Base-by-base conservation (phyloP, 2,113 vertebrate species). In the Leucopsar rothschildi region DNA sequence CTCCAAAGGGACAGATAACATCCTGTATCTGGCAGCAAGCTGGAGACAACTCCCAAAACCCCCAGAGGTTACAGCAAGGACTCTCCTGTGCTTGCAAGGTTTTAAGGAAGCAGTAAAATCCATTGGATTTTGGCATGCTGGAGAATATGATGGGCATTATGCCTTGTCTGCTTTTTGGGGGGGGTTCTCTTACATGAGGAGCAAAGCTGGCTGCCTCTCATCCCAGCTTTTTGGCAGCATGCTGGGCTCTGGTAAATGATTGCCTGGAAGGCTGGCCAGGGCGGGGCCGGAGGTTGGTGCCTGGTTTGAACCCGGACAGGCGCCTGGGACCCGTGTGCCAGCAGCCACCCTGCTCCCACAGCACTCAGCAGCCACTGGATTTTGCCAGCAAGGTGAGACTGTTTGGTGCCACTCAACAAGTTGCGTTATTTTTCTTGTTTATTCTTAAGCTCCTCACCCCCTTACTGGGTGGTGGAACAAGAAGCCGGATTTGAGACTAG, bases 181-280 rank as follows among this genome's bases (percentile, higher is more conserved):
- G 23, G 1, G 1, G 5, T 53, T n/a, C 33, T 66, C 19, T 60
- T 4, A 1, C 28, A 10, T 0, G 0, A 0, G 47, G 22, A 66
- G 61, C 29, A 40, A 28, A 75, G 28, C 45, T 12, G 39, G 27
- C 44, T 1, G 5, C 45, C 2, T 37, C 11, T 1, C 39, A 37
- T 90, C 40, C 40, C 68, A 44, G 63, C 21, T 11, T 35, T 45
- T 42, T 53, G 45, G 80, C 27, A 5, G 88, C 2, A 1, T 0
- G 10, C 53, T 19, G 53, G 35, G 71, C 70, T 33, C 88, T 83
- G 93, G 96, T 96, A 73, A 96, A 96, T 95, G 96, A 95, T 96
- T 95, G 68, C 52, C 28, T 1, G 68, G 50, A 42, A 0, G 1
- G 12, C 27, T 0, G 1, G 40, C 23, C 2, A 0, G 10, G 87